These are phyloP conservation scores for Syngnathoides biaculeatus DNA, from an alignment of 2,113 vertebrate species.

Conservation along the genomic window DNA sequence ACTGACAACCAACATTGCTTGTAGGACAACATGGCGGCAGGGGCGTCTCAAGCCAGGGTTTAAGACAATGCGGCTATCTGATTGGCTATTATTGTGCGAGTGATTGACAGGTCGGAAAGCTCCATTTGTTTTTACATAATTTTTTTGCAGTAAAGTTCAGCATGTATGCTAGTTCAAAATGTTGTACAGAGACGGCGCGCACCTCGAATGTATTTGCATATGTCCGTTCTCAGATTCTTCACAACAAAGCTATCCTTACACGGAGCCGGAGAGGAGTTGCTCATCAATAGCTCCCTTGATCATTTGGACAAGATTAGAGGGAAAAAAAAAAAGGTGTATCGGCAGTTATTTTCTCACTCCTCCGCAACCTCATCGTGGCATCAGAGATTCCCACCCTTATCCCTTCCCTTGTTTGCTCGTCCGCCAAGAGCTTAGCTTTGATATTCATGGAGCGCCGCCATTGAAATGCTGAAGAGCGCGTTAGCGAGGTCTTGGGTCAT, in stretches of 20 bases:
- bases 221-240: conserved; percentile 12
- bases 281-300: conserved; percentile 45
- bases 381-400: conserved; percentile 27
- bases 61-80: too few species aligned
- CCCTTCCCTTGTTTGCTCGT: conserved; percentile 38
- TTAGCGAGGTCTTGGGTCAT: conserved; percentile 52
- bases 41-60: too few species aligned
- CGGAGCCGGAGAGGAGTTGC: conserved; percentile 26
- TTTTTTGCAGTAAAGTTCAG: neutral
- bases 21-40: too few species aligned
- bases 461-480: conserved; percentile 54
- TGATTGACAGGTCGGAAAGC: too few species aligned
- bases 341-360: conserved; percentile 55
- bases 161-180: neutral
- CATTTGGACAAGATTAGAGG: conserved; percentile 11
- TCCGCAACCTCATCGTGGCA: conserved; percentile 47
- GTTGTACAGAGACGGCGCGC: neutral
- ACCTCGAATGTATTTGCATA: conserved; percentile 15
- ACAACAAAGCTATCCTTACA: conserved; percentile 29
- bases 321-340: conserved; percentile 45
- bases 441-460: conserved; percentile 53
- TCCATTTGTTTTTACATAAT: too few species aligned
- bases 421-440: conserved; percentile 54
- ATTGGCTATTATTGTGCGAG: too few species aligned
- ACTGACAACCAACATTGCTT: too few species aligned